Percentiles rank a stretch among this genome's conserved stretches.
Evolutionary conservation across 2,113 vertebrate genomes (phyloP).

Genomic region (Cyprinodon variegatus): DNA sequence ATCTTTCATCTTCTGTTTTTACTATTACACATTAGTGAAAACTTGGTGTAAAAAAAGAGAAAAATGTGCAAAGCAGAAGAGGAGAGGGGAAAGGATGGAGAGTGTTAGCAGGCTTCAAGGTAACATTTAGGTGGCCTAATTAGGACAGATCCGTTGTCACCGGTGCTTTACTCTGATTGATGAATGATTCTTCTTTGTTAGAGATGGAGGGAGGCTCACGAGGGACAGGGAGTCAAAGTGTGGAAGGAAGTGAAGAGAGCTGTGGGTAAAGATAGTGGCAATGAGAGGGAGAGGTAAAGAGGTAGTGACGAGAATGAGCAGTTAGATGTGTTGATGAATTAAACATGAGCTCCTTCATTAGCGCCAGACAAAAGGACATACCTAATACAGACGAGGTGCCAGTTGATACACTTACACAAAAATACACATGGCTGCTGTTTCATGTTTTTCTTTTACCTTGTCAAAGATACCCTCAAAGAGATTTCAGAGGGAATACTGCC

Average conservation of each 20-base stretch:
- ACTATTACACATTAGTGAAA: conserved; percentile 51
- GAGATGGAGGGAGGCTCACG: conserved; percentile 58
- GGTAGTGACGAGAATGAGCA: conserved; percentile 40
- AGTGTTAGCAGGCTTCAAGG: conserved; percentile 75
- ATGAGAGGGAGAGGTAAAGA: conserved; percentile 42
- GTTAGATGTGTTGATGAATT: conserved; percentile 82
- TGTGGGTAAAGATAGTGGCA: conserved; percentile 64
- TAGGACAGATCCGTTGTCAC: conserved; percentile 84
- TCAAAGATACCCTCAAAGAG: conserved; percentile 71
- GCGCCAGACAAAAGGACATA: conserved; percentile 79
- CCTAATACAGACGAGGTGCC: conserved; percentile 61
- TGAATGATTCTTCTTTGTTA: conserved; percentile 84
- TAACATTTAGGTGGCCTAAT: conserved; percentile 79
- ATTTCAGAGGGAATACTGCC: conserved; percentile 53
- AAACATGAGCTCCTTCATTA: conserved; percentile 83
- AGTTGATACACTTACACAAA: conserved; percentile 25
- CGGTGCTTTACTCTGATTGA: conserved; percentile 83
- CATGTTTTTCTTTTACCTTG: conserved; percentile 59
- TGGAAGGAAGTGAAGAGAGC: conserved; percentile 61
- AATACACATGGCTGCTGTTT: conserved; percentile 35
- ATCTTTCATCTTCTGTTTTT: conserved; percentile 54
- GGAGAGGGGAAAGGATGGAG: conserved; percentile 45
- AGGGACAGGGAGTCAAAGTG: conserved; percentile 63
- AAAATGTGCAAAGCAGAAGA: conserved; percentile 15
- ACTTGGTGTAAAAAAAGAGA: conserved; percentile 25